Evolutionary conservation across 2,113 vertebrate genomes (phyloP), one percentile per base, ranked within the genome.

Genomic region (Plecotus auritus): DNA sequence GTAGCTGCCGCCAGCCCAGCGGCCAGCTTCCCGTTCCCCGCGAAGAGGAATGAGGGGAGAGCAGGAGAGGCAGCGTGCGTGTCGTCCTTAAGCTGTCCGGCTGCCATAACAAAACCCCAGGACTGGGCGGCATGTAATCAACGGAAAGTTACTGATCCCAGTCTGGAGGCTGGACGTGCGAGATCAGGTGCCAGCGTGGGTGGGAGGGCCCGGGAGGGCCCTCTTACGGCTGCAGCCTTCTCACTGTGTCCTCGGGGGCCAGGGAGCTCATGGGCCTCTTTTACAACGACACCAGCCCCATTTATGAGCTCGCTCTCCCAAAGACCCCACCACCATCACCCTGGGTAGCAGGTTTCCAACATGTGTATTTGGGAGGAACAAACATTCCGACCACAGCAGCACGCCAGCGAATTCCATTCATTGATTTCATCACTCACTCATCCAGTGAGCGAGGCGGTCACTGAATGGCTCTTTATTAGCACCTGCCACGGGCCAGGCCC

Each of bases 401-500:
- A 1, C 9, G 20, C 30, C 7, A 0, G 30, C 4, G 85, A 59
- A 9, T 74, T 40, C 35, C 59, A 28, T 22, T 67, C 45, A 30
- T 1, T 0, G 32, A 2, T 64, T 28, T 7, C 3, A 42, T 40
- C 72, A 6, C 4, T n/a, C 82, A 26, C 23, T 51, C 22, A 2
- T 10, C 49, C 30, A 4, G 22, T 4, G 26, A 35, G 30, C 1
- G 30, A 45, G 17, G 22, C 12, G 2, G 54, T 16, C 51, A 8
- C 4, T 14, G 30, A 59, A 32, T 77, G 32, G 9, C 67, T 0
- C 1, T n/a, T 61, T 17, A 1, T 6, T 10, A 23, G 56, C 22
- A 2, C 51, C 16, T 47, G 2, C 20, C 26, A 0, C 0, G 5
- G 28, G 77, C 70, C 59, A 49, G 28, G 26, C 42, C n/a, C 56